Percentiles rank a stretch among this genome's conserved stretches.
phyloP scores from a whole-genome alignment of 2,888 invertebrate genomes.

The Operophtera brumata region DNA sequence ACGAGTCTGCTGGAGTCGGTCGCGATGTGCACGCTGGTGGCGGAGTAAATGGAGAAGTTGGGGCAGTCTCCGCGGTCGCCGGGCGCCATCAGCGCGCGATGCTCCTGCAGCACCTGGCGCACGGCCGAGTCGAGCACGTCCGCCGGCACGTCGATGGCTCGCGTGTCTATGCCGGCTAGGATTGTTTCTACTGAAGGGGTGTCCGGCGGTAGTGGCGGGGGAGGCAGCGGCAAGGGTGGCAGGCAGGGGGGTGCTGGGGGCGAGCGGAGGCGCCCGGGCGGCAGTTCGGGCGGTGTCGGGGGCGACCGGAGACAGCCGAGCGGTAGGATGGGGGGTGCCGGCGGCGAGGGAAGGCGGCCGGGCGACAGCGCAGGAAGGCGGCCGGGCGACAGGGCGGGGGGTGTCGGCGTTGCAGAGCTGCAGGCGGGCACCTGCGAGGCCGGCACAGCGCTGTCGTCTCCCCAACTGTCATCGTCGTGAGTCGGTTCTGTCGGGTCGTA shows the following conservation, averaged over 20 bases:
- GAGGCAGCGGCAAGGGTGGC: conserved; percentile 11
- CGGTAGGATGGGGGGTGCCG: conserved; percentile 13
- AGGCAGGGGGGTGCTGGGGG: conserved; percentile 3
- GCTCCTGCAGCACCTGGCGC: conserved; percentile 63
- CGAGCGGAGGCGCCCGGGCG: conserved; percentile 5
- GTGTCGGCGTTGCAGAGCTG: conserved; percentile 12
- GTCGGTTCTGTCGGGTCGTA: conserved; percentile 81
- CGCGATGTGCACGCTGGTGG: conserved; percentile 88
- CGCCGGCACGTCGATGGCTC: conserved; percentile 46
- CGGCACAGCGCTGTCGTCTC: conserved; percentile 40
- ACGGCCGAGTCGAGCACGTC: conserved; percentile 61
- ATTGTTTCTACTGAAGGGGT: conserved; percentile 40
- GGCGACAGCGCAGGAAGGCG: conserved; percentile 21
- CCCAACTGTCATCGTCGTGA: conserved; percentile 54
- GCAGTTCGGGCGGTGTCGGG: conserved; percentile 10
- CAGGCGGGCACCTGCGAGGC: conserved; percentile 5
- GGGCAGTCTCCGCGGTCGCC: conserved; percentile 86
- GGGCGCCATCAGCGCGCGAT: conserved; percentile 52
- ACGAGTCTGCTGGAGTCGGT: conserved; percentile 57
- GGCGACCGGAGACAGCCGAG: too few species aligned
- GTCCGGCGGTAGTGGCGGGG: conserved; percentile 15
- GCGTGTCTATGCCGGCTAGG: conserved; percentile 47
- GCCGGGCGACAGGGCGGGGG: conserved; percentile 15
- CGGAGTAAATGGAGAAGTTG: conserved; percentile 92
- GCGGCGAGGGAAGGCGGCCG: conserved; percentile 7